Evolutionary conservation across 2,797 vertebrate genomes (phyloP).

Genomic region (Sternarchorhynchus goeldii): DNA sequence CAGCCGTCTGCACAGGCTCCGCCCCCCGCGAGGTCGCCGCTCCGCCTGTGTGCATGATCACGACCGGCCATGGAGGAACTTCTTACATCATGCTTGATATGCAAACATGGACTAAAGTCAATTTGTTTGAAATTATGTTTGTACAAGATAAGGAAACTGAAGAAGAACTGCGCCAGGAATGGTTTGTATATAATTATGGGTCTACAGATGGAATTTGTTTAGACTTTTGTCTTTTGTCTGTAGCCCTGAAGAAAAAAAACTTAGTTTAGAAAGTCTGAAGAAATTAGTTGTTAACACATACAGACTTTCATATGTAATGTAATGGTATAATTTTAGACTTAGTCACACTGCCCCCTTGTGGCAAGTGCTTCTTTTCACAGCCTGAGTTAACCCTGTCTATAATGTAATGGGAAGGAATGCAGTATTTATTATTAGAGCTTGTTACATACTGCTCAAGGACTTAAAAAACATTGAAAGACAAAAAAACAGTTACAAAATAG

Average conservation of each 20-base stretch:
- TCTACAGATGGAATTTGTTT: not conserved
- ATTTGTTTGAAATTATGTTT: not conserved
- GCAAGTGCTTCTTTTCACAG: not conserved
- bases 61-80: not conserved
- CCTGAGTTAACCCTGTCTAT: not conserved
- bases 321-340: constrained; percentile 37
- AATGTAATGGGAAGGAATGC: not conserved
- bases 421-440: not conserved
- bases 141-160: not conserved
- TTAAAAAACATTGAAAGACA: not conserved
- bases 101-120: not conserved
- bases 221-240: not conserved
- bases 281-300: not conserved
- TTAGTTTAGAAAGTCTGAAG: not conserved
- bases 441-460: not conserved
- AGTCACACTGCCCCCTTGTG: constrained; percentile 54
- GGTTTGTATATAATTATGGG: not conserved
- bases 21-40: not conserved
- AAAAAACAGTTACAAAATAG: not conserved
- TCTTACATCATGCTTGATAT: not conserved
- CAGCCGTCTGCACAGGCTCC: no score
- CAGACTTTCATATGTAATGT: constrained; percentile 1
- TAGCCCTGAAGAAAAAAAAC: not conserved
- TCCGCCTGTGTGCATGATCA: not conserved
- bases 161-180: not conserved